These are phyloP conservation scores for Pithys albifrons DNA, from an alignment of 2,113 vertebrate genomes.

Conservation along the genomic window DNA sequence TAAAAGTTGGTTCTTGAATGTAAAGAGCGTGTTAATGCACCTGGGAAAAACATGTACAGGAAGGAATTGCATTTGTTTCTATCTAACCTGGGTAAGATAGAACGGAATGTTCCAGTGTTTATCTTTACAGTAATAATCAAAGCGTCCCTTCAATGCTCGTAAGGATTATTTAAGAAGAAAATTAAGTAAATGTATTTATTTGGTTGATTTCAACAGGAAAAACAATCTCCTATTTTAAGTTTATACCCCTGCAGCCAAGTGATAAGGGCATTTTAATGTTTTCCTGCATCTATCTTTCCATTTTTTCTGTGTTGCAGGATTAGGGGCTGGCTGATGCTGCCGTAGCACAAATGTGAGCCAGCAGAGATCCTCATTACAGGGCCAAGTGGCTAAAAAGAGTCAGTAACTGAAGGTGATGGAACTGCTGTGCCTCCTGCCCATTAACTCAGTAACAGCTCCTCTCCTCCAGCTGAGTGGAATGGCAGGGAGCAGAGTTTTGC, in stretches of 20 bases:
- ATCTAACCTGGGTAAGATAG: constrained; percentile 20
- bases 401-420: constrained; percentile 57
- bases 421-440: constrained; percentile 47
- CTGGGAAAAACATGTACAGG: constrained; percentile 8
- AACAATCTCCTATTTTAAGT: constrained; percentile 51
- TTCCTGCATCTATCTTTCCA: constrained; percentile 45
- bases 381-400: constrained; percentile 65
- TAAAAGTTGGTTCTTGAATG: constrained; percentile 57
- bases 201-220: constrained; percentile 44
- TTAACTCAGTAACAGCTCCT: constrained; percentile 55
- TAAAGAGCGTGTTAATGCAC: constrained; percentile 59
- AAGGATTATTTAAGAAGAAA: constrained; percentile 63
- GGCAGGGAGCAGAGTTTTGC: constrained; percentile 50
- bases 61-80: constrained; percentile 54
- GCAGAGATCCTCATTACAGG: constrained; percentile 58
- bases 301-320: constrained; percentile 59
- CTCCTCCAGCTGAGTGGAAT: constrained; percentile 22
- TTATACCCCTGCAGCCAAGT: constrained; percentile 52
- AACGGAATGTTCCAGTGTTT: constrained; percentile 14
- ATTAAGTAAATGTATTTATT: constrained; percentile 54
- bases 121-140: constrained; percentile 55
- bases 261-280: constrained; percentile 63
- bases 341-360: constrained; percentile 24
- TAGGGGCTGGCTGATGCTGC: constrained; percentile 61
- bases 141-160: background rate